Evolutionary conservation across 2,113 vertebrate genomes (phyloP), one percentile per base, ranked within the genome.

Genomic region (Romanogobio albipinnatus): DNA sequence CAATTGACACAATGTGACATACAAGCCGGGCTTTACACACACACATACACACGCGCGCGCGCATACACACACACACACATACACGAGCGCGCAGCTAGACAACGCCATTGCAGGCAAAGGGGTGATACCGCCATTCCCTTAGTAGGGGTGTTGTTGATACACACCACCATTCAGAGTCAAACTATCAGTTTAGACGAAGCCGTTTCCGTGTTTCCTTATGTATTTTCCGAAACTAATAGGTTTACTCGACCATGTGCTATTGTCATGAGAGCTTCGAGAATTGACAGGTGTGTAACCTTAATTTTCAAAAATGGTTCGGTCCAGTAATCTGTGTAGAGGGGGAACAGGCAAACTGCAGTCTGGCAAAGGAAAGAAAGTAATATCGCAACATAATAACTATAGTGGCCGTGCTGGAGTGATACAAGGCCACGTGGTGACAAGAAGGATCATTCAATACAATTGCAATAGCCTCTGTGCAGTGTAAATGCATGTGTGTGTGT

Each of bases 61-160:
- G 53, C 84, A 13, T 51, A 10, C 81, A 29, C 71, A 39, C 83
- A 90, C 5, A 78, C 59, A 61, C 71, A 53, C 49, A 19, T 9
- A 51, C 80, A 90, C 45, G 53, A 22, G 33, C 29, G 19, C 83
- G 83, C 91, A 88, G 89, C 93, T 88, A 88, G 81, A 87, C 91
- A 93, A 90, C 94, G 93, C 94, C 94, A 95, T 95, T 94, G 93
- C 94, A 92, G 94, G 90, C 92, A 85, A 39, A 88, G 51, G 91
- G 89, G 81, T 87, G 94, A 89, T 92, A 89, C 92, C 88, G 93
- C 93, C 91, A 86, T 91, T 70, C 86, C 86, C 89, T 88, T 89
- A 87, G 81, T 83, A 58, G 90, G 93, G 91, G 91, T 68, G 91
- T 89, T 80, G 91, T 89, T 80, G 64, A 81, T 81, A 22, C n/a